A percentile compares a stretch with the other conserved stretches of the same genome.
Conservation (phyloP, 2,797 vertebrate genomes). For the Enteromius anoplus region DNA sequence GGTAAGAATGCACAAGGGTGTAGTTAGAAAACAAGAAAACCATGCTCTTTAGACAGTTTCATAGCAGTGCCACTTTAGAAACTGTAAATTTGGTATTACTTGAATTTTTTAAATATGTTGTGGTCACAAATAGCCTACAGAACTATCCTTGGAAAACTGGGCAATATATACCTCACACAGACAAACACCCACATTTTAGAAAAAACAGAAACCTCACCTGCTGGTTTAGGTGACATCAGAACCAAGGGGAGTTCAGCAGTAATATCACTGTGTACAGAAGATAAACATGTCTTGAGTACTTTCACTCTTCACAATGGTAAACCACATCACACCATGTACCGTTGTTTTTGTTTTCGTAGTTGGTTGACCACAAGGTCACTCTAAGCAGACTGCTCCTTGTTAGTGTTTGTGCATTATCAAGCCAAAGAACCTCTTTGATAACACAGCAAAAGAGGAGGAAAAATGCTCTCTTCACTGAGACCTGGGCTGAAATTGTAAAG, state of each 20-base stretch:
- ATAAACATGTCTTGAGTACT: constrained; percentile 17
- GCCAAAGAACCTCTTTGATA: not conserved
- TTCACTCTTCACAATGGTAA: not conserved
- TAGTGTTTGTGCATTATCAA: not conserved
- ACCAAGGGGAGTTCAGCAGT: constrained; percentile 82
- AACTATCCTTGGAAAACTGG: not conserved
- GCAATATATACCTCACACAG: not conserved
- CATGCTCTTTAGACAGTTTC: not conserved
- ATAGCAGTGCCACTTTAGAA: constrained; percentile 4
- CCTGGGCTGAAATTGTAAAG: constrained; percentile 1
- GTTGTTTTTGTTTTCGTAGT: not conserved
- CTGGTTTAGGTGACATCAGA: constrained; percentile 89
- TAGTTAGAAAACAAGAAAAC: constrained; percentile 27
- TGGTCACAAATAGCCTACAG: not conserved
- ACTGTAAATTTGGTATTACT: not conserved
- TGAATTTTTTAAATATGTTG: not conserved
- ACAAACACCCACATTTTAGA: not conserved
- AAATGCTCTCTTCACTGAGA: constrained; percentile 5
- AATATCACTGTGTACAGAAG: constrained; percentile 77
- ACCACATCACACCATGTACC: not conserved
- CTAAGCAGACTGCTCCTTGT: not conserved
- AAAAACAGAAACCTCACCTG: constrained; percentile 69
- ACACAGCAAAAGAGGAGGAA: not conserved
- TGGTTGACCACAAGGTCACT: not conserved
- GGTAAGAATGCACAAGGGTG: constrained; percentile 39